Conservation (phyloP, 2,797 vertebrate species). For the Potorous gilbertii region DNA sequence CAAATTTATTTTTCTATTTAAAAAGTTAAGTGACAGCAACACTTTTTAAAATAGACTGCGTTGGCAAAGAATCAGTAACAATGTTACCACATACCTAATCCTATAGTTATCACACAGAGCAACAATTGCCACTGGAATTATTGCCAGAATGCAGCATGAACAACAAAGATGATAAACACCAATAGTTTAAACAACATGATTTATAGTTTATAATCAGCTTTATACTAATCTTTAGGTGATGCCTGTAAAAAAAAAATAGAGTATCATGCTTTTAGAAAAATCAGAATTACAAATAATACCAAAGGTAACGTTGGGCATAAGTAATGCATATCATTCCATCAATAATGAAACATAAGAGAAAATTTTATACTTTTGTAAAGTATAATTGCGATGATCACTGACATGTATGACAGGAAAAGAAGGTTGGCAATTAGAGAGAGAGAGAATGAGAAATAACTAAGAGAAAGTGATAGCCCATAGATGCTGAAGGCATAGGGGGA, state of each 20-base stretch:
- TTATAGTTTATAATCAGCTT: constrained; percentile 48
- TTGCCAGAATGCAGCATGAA: constrained; percentile 11
- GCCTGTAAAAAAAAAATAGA: constrained; percentile 15
- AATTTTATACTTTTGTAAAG: too few relatives aligned
- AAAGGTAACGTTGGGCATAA: neutral
- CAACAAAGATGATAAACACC: constrained; percentile 61
- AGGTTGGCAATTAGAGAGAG: neutral
- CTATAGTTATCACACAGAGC: constrained; percentile 55
- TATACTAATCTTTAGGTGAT: constrained; percentile 17
- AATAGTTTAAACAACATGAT: constrained; percentile 36
- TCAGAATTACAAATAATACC: neutral
- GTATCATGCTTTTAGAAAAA: neutral
- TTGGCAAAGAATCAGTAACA: constrained; percentile 46
- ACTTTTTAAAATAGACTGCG: constrained; percentile 15
- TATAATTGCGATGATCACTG: neutral
- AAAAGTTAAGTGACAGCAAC: constrained; percentile 7
- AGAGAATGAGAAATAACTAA: neutral
- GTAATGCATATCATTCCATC: neutral
- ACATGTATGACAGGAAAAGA: neutral
- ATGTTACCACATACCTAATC: constrained; percentile 47
- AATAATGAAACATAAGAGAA: neutral
- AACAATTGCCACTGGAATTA: constrained; percentile 52
- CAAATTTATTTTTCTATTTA: neutral
- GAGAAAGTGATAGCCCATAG: neutral
- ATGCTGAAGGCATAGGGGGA: neutral